These are phyloP conservation scores for Canis aureus DNA, from an alignment of 2,113 vertebrate species.

Conservation along the genomic window DNA sequence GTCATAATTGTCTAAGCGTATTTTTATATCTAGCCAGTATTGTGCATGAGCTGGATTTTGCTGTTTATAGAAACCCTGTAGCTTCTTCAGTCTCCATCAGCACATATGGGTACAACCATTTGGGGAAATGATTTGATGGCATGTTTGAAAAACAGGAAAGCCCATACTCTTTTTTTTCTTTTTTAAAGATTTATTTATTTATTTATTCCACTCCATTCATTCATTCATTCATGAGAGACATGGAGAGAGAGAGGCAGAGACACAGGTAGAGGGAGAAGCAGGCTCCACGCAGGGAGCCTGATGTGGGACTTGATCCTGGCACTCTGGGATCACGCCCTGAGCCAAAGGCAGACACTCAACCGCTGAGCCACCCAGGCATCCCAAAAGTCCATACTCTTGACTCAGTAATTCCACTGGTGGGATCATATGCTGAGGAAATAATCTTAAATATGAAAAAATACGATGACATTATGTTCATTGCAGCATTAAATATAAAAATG, in stretches of 20 bases:
- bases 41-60: neutral
- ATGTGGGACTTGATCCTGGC: no score
- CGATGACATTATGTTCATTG: neutral
- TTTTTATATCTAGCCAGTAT: constrained; percentile 9
- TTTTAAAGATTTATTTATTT: no score
- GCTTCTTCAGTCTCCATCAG: neutral
- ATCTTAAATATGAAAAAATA: neutral
- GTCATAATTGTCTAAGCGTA: neutral
- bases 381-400: neutral
- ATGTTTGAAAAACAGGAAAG: neutral
- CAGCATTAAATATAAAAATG: neutral
- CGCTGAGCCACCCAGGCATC: no score
- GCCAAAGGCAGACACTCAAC: no score
- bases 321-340: no score
- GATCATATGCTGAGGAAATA: neutral
- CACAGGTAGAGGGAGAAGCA: no score
- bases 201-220: no score
- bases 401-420: neutral
- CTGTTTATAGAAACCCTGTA: neutral
- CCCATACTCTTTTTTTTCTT: no score
- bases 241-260: no score
- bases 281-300: no score
- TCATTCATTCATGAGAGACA: no score
- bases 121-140: neutral
- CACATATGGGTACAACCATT: neutral